Evolutionary conservation across 2,888 invertebrate species (phyloP).

Genomic region (Cetonia aurata): DNA sequence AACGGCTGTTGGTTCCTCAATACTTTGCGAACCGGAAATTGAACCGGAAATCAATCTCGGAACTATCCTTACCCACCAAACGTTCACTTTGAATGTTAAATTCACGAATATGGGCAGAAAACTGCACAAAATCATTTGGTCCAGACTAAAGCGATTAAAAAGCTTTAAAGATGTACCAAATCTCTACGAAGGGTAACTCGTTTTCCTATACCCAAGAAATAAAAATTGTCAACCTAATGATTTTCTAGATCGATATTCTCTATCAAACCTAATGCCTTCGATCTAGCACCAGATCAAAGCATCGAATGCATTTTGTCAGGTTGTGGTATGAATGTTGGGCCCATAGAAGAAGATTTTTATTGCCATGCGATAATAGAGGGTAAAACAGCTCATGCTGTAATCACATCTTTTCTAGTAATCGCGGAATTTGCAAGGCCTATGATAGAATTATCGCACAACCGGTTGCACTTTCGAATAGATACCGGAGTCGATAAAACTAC

Average conservation of each 20-base stretch:
- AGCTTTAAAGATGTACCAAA: constrained; percentile 51
- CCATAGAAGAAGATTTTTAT: constrained; percentile 71
- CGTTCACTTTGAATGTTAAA: constrained; percentile 64
- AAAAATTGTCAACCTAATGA: constrained; percentile 16
- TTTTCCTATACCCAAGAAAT: not conserved
- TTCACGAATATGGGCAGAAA: constrained; percentile 72
- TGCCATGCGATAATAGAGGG: constrained; percentile 71
- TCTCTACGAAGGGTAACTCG: constrained; percentile 11
- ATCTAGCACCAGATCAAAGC: constrained; percentile 67
- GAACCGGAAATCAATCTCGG: constrained; percentile 73
- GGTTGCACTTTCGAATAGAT: constrained; percentile 69
- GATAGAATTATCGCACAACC: constrained; percentile 68
- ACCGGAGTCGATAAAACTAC: constrained; percentile 58
- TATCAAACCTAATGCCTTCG: constrained; percentile 67
- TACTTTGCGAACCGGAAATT: constrained; percentile 73
- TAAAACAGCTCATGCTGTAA: constrained; percentile 69
- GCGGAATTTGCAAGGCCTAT: constrained; percentile 73
- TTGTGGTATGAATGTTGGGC: constrained; percentile 64
- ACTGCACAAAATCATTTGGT: constrained; percentile 70
- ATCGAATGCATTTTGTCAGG: constrained; percentile 65
- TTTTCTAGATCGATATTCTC: constrained; percentile 66
- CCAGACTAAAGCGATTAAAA: constrained; percentile 56
- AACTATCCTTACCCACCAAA: constrained; percentile 73
- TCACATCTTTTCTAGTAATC: constrained; percentile 68
- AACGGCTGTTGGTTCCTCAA: constrained; percentile 76